Evolutionary conservation across 2,888 invertebrate genomes (phyloP), one percentile per base, ranked within the genome.

Genomic region (Sepioteuthis lessoniana): DNA sequence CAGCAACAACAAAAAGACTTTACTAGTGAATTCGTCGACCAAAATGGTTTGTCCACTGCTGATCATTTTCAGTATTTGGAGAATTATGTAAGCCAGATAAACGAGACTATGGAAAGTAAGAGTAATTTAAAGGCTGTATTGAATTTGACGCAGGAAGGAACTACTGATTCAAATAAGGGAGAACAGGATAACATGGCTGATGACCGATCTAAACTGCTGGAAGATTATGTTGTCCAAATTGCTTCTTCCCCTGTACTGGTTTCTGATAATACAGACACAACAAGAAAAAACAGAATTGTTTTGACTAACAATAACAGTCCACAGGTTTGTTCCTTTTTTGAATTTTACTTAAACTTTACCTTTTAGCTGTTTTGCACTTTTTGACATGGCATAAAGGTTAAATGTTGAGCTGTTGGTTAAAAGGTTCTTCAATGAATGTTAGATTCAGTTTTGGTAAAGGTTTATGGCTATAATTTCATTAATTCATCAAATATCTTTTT

Each of bases 91-190:
- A 92, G 46, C 19, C 92, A 47, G n/a, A 92, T 92, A 5, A 92
- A 92, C 21, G 92, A 92, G 47, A 47, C 92, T 1, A 92, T 92
- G 38, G 92, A 92, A 21, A 92, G 92, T 47, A 92, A 92, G 46
- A 92, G 92, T 92, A 92, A 92, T 42, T 92, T 92, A 38, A 92
- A 92, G 38, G 46, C 92, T 21, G 92, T 92, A 2, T 92, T 92
- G 38, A 92, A 92, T 47, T 47, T 92, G n/a, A 92, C 92, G 42
- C 92, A 92, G 28, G 92, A 92, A 92, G 92, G 31, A 28, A 38
- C 37, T 91, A 38, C 28, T 7, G 42, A 91, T 91, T 91, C 91
- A 38, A 55, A 55, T 55, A 21, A 55, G 0, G 55, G 21, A 0
- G n/a, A 16, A 13, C 76, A 76, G 25, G 76, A 76, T 13, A 76